phyloP scores from a whole-genome alignment of 2,797 vertebrate species.

The Enteromius afrohamiltoni region DNA sequence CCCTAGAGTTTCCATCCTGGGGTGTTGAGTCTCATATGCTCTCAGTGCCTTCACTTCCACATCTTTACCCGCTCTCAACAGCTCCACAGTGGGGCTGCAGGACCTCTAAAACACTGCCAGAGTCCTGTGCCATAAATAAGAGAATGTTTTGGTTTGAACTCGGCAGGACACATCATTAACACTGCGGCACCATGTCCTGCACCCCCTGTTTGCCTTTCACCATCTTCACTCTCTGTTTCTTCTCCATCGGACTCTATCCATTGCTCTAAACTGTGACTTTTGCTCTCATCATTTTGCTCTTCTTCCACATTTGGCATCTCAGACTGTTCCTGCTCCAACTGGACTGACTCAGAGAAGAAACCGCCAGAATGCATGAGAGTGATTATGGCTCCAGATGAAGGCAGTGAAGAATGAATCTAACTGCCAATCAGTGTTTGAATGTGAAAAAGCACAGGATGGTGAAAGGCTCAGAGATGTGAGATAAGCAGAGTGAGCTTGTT shows the following conservation, averaged over 20 bases:
- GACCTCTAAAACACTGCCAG: slow-evolving; percentile 70
- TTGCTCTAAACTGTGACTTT: slow-evolving; percentile 4
- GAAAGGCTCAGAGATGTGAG: slow-evolving; percentile 14
- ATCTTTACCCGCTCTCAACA: slow-evolving; percentile 41
- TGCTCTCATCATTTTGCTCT: slow-evolving; percentile 9
- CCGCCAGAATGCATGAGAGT: slow-evolving; percentile 19
- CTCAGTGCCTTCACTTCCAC: slow-evolving; percentile 49
- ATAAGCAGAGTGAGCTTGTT: slow-evolving; percentile 12
- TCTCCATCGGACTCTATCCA: background rate
- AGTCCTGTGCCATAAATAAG: slow-evolving; percentile 64
- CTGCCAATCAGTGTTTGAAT: slow-evolving; percentile 28
- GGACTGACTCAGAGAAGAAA: slow-evolving; percentile 21
- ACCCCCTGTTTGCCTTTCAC: slow-evolving; percentile 37
- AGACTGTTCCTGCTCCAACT: slow-evolving; percentile 9
- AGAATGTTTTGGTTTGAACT: slow-evolving; percentile 74
- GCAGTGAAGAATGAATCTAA: slow-evolving; percentile 13
- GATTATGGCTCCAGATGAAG: slow-evolving; percentile 29
- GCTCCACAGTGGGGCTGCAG: slow-evolving; percentile 57
- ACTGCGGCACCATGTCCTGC: slow-evolving; percentile 62
- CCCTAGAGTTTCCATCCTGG: slow-evolving; percentile 5
- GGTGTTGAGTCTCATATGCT: slow-evolving; percentile 52
- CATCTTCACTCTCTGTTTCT: slow-evolving; percentile 4
- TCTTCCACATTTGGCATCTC: background rate
- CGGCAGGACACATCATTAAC: slow-evolving; percentile 65
- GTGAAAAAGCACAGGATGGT: slow-evolving; percentile 21